Base-by-base conservation (phyloP, 2,888 invertebrate genomes). In the Dorcus parallelipipedus region DNA sequence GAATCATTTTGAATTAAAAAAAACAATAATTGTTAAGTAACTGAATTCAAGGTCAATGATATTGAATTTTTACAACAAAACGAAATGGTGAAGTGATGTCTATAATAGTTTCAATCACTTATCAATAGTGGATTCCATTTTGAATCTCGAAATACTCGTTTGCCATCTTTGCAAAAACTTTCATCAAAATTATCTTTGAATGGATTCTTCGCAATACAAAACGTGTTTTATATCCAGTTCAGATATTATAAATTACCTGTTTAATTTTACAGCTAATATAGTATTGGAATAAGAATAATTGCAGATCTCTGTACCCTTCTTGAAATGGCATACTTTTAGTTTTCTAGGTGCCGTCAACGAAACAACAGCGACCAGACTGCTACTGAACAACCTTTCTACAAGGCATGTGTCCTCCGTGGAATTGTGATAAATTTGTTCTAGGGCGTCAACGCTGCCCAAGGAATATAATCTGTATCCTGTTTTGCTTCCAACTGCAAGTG, bases 301-400 rank as follows among this genome's bases (percentile, higher is more conserved):
- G 81, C 97, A 97, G 76, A 98, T 98, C 83, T 97, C 97, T 58
- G 95, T 95, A 67, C 96, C 95, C 78, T 95, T 96, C 78, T 95
- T 95, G 81, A 96, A 97, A 81, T 98, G 98, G 80, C 95, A 97
- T 62, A 98, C 95, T 83, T 93, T 91, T 74, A 96, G 84, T 80
- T 87, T 88, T 76, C 98, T 84, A 65, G 97, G 97, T 60, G 95
- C 91, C 67, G 91, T 86, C 69, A 93, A 84, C 67, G 94, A 93
- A 66, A 99, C 98, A 71, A 97, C 87, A 59, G 97, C 97, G 75
- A 98, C 94, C 71, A 99, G 84, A 70, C 96, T 96, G 79, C 97
- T 97, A 81, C 95, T 95, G 81, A 98, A 99, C 65, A 98, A 85
- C 62, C 98, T 84, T 80, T 99, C 98, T 69, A 98, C 93, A 62